phyloP scores from a whole-genome alignment of 2,797 vertebrate species.

The Sciurus vulgaris region DNA sequence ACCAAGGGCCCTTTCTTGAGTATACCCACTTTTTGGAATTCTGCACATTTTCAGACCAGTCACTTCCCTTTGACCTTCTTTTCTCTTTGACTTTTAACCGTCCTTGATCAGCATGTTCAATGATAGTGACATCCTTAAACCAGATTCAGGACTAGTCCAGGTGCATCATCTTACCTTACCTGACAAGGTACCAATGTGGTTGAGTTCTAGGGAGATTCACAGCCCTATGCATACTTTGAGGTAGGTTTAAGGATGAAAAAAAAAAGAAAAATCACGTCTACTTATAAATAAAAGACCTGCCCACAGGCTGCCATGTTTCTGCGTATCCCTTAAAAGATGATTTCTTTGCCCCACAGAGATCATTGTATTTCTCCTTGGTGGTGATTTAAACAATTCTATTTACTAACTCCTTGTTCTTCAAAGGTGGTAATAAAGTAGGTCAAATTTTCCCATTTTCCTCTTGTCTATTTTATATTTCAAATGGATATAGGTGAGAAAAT shows the following conservation, averaged over 20 bases:
- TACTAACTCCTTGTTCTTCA: constrained; percentile 30
- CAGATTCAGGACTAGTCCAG: background rate
- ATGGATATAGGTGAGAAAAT: background rate
- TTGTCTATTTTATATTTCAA: constrained; percentile 1
- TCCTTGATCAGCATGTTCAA: background rate
- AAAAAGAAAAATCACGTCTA: background rate
- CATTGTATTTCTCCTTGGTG: background rate
- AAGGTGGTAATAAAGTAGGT: background rate
- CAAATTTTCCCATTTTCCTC: background rate
- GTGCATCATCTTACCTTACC: background rate
- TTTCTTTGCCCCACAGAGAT: background rate
- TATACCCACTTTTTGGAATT: accelerated
- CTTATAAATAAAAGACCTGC: background rate
- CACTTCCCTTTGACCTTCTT: background rate
- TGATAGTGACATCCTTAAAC: background rate
- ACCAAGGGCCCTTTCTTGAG: background rate
- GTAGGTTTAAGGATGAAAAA: background rate
- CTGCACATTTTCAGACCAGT: background rate
- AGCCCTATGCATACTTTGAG: background rate
- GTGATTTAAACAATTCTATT: background rate
- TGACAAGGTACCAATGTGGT: background rate
- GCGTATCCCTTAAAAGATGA: background rate
- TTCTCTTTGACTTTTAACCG: background rate
- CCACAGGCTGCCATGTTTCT: background rate
- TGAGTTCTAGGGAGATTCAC: background rate